phyloP scores from a whole-genome alignment of 1,140 invertebrate genomes.

The Pristionchus pacificus region DNA sequence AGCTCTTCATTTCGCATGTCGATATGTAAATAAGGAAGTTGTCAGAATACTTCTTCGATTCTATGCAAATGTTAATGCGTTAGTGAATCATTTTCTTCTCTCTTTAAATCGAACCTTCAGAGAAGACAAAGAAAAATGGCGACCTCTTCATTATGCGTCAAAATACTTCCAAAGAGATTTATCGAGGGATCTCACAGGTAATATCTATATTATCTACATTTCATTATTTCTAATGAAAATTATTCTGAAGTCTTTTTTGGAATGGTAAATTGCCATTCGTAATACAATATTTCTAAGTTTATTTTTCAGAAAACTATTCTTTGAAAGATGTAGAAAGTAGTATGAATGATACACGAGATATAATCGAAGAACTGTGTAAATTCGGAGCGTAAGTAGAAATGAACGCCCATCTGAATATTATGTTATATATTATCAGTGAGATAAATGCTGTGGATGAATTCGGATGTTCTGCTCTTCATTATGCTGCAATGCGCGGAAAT shows the following conservation, averaged over 20 bases:
- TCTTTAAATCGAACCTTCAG: not conserved
- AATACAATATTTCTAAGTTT: too few relatives aligned
- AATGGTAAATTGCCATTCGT: too few relatives aligned
- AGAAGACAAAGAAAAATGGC: not conserved
- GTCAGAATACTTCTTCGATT: not conserved
- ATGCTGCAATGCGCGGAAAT: slow-evolving; percentile 59
- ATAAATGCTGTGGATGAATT: not conserved
- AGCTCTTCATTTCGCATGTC: not conserved
- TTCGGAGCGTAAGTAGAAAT: not conserved
- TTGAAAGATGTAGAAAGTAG: too few relatives aligned
- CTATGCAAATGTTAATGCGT: not conserved
- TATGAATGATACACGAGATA: not conserved
- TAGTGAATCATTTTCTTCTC: not conserved
- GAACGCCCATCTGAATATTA: not conserved
- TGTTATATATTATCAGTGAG: not conserved
- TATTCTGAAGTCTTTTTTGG: too few relatives aligned
- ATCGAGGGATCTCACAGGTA: not conserved
- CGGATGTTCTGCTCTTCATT: slow-evolving; percentile 50
- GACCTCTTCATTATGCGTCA: not conserved
- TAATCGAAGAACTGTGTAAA: not conserved
- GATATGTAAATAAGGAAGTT: not conserved
- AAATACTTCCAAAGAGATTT: not conserved
- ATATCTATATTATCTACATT: too few relatives aligned
- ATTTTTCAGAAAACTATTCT: too few relatives aligned
- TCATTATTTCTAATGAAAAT: too few relatives aligned